These are phyloP conservation scores for Gonioctena quinquepunctata DNA, from an alignment of 1,140 invertebrate genomes.

Conservation along the genomic window DNA sequence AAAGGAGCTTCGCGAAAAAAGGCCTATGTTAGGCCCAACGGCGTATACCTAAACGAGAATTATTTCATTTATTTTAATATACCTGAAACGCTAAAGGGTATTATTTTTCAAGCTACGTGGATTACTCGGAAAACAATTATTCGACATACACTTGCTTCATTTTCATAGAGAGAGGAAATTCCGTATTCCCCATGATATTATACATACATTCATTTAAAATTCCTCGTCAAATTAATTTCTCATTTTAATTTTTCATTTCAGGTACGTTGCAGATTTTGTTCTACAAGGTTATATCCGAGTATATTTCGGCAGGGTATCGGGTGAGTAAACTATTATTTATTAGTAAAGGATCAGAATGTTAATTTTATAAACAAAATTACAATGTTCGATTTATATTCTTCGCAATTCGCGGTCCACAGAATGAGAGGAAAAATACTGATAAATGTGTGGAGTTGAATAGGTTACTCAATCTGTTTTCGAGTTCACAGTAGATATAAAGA, in stretches of 20 bases:
- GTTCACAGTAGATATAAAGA: too few relatives aligned
- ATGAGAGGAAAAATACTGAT: too few relatives aligned
- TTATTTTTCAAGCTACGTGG: conserved; percentile 11
- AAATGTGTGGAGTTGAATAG: too few relatives aligned
- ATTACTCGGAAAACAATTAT: background rate
- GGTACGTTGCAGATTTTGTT: background rate
- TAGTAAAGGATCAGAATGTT: too few relatives aligned
- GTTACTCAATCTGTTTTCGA: too few relatives aligned
- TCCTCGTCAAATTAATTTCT: background rate
- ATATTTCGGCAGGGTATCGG: background rate
- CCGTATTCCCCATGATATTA: background rate
- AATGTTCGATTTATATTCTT: too few relatives aligned
- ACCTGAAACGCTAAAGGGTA: conserved; percentile 15
- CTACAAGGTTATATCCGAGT: background rate
- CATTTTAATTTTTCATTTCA: background rate
- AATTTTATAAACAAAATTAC: too few relatives aligned
- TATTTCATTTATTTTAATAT: conserved; percentile 23
- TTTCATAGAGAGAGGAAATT: background rate
- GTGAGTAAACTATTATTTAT: too few relatives aligned
- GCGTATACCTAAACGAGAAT: conserved; percentile 7
- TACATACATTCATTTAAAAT: background rate
- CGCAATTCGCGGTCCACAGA: too few relatives aligned
- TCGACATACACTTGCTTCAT: background rate
- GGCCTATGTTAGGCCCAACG: background rate
- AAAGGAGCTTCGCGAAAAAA: background rate